Evolutionary conservation across 2,797 vertebrate species (phyloP), one percentile per base, ranked within the genome.

Genomic region (Pipistrellus nathusii): DNA sequence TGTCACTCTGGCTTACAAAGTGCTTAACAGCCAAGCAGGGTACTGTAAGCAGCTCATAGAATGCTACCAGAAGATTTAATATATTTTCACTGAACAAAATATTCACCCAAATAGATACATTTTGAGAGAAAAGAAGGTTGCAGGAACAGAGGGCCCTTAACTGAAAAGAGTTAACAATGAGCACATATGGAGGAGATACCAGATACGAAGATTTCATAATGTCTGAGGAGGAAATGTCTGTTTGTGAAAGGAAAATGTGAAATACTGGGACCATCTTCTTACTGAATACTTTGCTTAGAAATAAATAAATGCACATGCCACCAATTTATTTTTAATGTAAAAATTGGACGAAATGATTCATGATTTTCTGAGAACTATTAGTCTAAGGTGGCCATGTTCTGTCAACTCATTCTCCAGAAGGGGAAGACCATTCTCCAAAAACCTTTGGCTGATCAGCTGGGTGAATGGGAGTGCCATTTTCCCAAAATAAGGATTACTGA

Each of bases 241-340:
- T n/a, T 72, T 35, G 27, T n/a, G 12, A 92, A 88, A 85, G 25
- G 17, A 90, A 90, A 92, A 25, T 69, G 14, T 84, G 23, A 84
- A 73, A 69, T 84, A 81, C n/a, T 0, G 66, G 12, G 12, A 76
- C 30, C 25, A 7, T 81, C 23, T 38, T 91, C 25, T 91, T 41
- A 71, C 20, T 78, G 46, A 6, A 25, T 62, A 90, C n/a, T 77
- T 83, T 51, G n/a, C 27, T 66, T 77, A 92, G 1, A 18, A 18
- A 72, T 38, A 77, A 59, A 71, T 51, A 85, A 76, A 48, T 30
- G 11, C 85, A 44, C 15, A 55, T 78, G 41, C 6, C 9, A 48
- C 44, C 83, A 30, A 46, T 46, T 89, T 62, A 32, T 77, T 82
- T 88, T 81, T 71, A 78, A 66, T 41, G 3, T 30, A 72, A 30